These are phyloP conservation scores for Aurelia aurita complex sp. Pacific DNA, from an alignment of 30 jellyfish, hydroid and myxozoan species.

Conservation along the genomic window DNA sequence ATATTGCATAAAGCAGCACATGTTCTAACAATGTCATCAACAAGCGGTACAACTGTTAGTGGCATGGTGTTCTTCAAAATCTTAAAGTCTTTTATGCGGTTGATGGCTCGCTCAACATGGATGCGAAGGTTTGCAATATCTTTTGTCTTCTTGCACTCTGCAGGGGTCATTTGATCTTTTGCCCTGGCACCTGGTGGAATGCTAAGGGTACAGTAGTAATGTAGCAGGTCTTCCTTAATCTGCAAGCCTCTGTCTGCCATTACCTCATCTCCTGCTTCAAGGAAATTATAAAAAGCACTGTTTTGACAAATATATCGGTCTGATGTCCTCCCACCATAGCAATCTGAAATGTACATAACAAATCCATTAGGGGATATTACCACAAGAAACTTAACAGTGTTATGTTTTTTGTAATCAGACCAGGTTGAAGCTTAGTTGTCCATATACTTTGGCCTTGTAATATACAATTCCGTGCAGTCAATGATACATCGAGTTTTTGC, in stretches of 20 bases:
- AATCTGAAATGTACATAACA: constrained; percentile 43
- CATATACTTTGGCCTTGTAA: no score
- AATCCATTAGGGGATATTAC: constrained; percentile 34
- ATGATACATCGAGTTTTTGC: no score
- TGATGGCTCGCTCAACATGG: constrained; percentile 63
- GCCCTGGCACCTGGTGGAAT: constrained; percentile 53
- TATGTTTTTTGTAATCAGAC: no score
- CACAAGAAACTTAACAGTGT: no score
- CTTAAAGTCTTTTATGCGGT: constrained; percentile 56
- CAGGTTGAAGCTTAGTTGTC: background rate
- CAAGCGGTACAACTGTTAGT: constrained; percentile 31
- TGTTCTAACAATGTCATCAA: background rate
- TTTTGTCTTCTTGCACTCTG: constrained; percentile 42
- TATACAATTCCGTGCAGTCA: constrained; percentile 32
- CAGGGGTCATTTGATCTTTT: no score
- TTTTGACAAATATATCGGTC: constrained; percentile 58
- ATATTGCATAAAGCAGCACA: no score
- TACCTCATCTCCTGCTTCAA: constrained; percentile 46
- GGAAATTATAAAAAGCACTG: constrained; percentile 52
- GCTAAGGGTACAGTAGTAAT: constrained; percentile 38
- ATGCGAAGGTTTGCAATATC: background rate
- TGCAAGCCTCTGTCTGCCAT: constrained; percentile 66
- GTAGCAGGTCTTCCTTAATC: constrained; percentile 54
- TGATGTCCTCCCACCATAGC: constrained; percentile 72
- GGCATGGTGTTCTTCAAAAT: constrained; percentile 34